A percentile compares a stretch with the other conserved stretches of the same genome.
These are phyloP conservation scores for Puntigrus tetrazona DNA, from an alignment of 2,113 vertebrate species.

Conservation along the genomic window DNA sequence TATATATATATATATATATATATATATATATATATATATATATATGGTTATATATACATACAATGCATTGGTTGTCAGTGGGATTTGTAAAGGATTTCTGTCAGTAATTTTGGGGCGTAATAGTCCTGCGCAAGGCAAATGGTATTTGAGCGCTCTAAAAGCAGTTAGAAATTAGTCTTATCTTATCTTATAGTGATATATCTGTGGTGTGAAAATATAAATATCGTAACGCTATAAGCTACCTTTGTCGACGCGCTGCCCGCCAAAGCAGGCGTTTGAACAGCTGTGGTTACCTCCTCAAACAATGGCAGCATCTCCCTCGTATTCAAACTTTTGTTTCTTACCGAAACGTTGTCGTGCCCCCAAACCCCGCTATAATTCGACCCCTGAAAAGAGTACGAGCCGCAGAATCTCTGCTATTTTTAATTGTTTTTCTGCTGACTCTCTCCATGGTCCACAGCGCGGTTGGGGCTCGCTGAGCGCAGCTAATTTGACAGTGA, in stretches of 20 bases:
- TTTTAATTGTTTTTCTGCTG: constrained; percentile 29
- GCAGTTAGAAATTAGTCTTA: not conserved
- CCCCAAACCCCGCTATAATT: not conserved
- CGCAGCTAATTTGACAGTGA: constrained; percentile 44
- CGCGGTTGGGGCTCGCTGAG: constrained; percentile 34
- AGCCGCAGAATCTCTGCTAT: not conserved
- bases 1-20: too few species aligned
- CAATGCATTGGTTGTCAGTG: not conserved
- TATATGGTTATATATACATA: too few species aligned
- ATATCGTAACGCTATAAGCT: not conserved
- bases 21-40: too few species aligned
- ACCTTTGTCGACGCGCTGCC: not conserved
- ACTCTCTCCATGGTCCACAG: not conserved
- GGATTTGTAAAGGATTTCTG: not conserved
- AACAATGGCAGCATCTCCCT: not conserved
- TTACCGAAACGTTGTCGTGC: not conserved
- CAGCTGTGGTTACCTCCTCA: not conserved
- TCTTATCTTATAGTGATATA: too few species aligned
- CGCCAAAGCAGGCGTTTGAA: not conserved
- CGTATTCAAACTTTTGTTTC: not conserved
- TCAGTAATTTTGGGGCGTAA: not conserved
- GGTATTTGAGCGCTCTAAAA: not conserved
- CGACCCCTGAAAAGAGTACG: not conserved
- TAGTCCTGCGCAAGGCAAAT: not conserved
- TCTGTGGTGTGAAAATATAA: not conserved